phyloP scores from a whole-genome alignment of 2,888 invertebrate species.

The Agrochola litura region DNA sequence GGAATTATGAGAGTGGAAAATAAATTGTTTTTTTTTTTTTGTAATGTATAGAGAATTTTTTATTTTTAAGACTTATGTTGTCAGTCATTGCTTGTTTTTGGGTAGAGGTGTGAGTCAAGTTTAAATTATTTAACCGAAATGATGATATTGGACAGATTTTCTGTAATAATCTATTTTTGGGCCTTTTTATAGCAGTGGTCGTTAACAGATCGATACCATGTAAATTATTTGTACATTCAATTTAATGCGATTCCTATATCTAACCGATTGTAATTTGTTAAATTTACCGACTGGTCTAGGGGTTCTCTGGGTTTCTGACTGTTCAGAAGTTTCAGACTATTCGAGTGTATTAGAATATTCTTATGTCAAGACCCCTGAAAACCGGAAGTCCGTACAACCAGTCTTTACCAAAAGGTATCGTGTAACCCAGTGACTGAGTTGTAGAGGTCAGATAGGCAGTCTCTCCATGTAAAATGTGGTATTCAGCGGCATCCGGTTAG shows the following conservation, averaged over 20 bases:
- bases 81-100: conserved; percentile 39
- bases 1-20: not conserved
- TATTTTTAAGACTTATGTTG: conserved; percentile 39
- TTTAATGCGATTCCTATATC: not conserved
- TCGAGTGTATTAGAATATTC: not conserved
- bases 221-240: not conserved
- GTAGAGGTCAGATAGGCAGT: not conserved
- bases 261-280: not conserved
- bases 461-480: not conserved
- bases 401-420: not conserved
- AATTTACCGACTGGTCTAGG: too few relatives aligned
- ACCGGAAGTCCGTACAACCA: not conserved
- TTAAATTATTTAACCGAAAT: not conserved
- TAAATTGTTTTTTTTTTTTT: conserved; percentile 33
- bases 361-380: not conserved
- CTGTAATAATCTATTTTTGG: not conserved
- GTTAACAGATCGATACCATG: not conserved
- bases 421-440: not conserved
- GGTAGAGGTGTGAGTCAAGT: conserved; percentile 22
- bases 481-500: conserved; percentile 8
- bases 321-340: not conserved
- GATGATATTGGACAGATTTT: not conserved
- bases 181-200: not conserved
- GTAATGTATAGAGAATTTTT: conserved; percentile 42
- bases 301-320: not conserved